These are phyloP conservation scores for Uria lomvia DNA, from an alignment of 2,113 vertebrate genomes.

Conservation along the genomic window DNA sequence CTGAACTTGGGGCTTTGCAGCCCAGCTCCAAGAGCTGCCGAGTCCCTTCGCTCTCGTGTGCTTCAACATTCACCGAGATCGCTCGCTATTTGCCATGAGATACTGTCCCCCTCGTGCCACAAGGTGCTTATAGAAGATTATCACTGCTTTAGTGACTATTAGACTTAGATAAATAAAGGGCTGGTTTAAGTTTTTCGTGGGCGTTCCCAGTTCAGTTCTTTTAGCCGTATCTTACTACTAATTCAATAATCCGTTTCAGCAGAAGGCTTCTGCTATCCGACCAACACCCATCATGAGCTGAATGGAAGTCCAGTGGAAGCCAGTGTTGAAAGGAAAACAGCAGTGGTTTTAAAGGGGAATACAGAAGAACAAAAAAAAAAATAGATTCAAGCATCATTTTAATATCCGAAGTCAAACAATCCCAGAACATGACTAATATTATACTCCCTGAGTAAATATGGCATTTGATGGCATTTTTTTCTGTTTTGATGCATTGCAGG, in stretches of 20 bases:
- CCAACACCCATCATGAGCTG: not conserved
- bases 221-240: not conserved
- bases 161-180: not conserved
- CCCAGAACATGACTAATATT: not conserved
- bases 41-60: not conserved
- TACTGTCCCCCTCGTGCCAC: not conserved
- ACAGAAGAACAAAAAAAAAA: not conserved
- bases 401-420: not conserved
- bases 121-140: not conserved
- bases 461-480: not conserved
- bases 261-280: not conserved
- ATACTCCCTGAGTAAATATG: not conserved
- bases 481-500: not conserved
- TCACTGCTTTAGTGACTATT: not conserved
- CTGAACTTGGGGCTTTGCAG: not conserved
- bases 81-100: fast-evolving
- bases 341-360: not conserved
- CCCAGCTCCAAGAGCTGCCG: not conserved
- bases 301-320: not conserved
- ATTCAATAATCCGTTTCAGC: not conserved
- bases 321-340: not conserved
- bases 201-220: not conserved
- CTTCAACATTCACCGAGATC: fast-evolving
- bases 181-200: not conserved
- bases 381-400: not conserved